phyloP scores from a whole-genome alignment of 2,113 vertebrate species.

The Ellobius talpinus region DNA sequence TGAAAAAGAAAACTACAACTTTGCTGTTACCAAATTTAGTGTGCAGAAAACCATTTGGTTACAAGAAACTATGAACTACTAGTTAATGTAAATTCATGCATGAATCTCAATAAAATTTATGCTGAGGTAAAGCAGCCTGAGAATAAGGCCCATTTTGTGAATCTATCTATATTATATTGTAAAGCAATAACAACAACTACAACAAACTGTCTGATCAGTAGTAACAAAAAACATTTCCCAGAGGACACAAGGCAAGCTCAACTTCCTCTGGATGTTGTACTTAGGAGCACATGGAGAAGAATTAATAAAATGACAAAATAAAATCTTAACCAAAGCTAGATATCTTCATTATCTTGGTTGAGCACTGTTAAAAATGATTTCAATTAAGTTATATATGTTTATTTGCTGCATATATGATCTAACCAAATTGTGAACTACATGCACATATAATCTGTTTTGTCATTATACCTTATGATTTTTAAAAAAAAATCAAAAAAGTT shows the following conservation, averaged over 20 bases:
- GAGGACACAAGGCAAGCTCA: not conserved
- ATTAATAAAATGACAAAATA: not conserved
- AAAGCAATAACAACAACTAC: not conserved
- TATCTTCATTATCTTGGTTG: not conserved
- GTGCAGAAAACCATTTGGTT: not conserved
- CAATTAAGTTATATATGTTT: not conserved
- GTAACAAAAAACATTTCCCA: not conserved
- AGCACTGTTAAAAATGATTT: not conserved
- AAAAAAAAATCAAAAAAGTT: too few relatives aligned
- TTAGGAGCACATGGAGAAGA: not conserved
- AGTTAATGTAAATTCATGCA: not conserved
- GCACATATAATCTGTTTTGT: not conserved
- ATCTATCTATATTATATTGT: not conserved
- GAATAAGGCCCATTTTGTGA: not conserved
- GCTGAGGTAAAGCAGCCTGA: not conserved
- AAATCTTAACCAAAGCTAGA: not conserved
- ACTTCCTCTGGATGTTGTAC: rapidly evolving
- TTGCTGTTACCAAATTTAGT: not conserved
- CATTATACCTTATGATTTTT: not conserved
- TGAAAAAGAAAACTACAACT: not conserved
- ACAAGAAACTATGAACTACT: not conserved
- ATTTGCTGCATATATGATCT: not conserved
- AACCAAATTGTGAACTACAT: not conserved
- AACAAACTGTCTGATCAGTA: not conserved
- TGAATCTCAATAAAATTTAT: not conserved